phyloP scores from a whole-genome alignment of 2,797 vertebrate genomes.

The Manis pentadactyla region DNA sequence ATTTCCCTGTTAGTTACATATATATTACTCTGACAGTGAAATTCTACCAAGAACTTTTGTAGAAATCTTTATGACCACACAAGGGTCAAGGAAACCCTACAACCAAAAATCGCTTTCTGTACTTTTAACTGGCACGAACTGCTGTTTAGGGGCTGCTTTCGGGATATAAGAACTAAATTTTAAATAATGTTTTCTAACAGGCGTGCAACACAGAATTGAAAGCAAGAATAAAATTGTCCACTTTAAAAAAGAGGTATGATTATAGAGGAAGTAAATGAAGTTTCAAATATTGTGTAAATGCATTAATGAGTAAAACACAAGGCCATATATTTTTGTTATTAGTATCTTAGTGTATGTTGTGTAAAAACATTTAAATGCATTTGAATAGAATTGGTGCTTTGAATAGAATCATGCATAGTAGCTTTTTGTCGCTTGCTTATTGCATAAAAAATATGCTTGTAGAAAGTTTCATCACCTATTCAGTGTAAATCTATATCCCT shows the following conservation, averaged over 20 bases:
- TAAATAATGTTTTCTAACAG: neutral
- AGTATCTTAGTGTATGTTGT: neutral
- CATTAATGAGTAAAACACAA: neutral
- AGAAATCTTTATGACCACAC: neutral
- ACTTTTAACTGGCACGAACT: neutral
- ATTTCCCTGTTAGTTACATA: neutral
- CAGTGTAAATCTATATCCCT: constrained; percentile 25
- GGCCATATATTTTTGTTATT: neutral
- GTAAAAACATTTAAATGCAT: neutral
- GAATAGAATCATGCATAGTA: neutral
- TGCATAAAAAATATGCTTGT: neutral
- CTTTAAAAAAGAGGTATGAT: constrained; percentile 1
- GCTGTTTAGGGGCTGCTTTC: constrained; percentile 7
- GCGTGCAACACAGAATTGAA: neutral
- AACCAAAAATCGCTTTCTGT: neutral
- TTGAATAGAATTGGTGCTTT: neutral
- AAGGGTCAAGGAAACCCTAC: neutral
- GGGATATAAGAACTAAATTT: neutral
- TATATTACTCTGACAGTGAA: neutral
- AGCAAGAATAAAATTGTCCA: neutral
- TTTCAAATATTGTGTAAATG: neutral
- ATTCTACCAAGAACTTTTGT: constrained; percentile 25
- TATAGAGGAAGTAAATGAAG: neutral
- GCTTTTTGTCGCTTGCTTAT: constrained; percentile 12
- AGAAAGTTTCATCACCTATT: neutral